Evolutionary conservation across 2,888 invertebrate genomes (phyloP).

Genomic region (Chrysodeixis includens): DNA sequence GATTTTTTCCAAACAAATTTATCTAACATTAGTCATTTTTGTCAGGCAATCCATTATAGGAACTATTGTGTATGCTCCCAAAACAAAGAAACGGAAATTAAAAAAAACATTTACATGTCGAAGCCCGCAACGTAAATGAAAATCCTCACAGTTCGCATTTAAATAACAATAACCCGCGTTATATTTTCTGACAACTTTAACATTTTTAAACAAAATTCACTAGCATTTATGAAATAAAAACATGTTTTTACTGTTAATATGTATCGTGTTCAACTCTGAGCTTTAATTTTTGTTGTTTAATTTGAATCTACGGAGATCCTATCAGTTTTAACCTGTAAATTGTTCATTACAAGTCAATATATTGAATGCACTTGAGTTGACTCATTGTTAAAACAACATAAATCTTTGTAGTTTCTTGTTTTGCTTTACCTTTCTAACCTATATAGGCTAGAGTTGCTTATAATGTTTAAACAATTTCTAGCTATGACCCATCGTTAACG

Average conservation of each 20-base stretch:
- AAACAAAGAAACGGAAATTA: background rate
- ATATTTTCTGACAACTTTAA: background rate
- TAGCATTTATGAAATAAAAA: background rate
- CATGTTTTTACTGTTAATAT: background rate
- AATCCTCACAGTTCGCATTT: background rate
- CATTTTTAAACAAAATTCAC: background rate
- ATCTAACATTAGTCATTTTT: background rate
- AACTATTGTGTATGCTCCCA: background rate
- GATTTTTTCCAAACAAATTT: background rate
- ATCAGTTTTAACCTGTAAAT: too few relatives aligned
- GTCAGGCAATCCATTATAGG: background rate
- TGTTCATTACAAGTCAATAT: too few relatives aligned
- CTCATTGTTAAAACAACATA: too few relatives aligned
- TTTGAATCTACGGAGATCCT: too few relatives aligned
- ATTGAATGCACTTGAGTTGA: too few relatives aligned
- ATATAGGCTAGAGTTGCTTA: background rate
- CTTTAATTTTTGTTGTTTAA: background rate
- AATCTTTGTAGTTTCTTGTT: too few relatives aligned
- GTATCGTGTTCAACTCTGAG: too few relatives aligned
- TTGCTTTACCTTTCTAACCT: too few relatives aligned
- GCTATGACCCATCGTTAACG: constrained; percentile 92
- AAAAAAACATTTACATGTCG: background rate
- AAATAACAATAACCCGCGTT: background rate
- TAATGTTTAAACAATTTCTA: constrained; percentile 58
- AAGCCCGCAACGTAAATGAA: background rate